Evolutionary conservation across 2,797 vertebrate species (phyloP), one percentile per base, ranked within the genome.

Genomic region (Perodicticus potto): DNA sequence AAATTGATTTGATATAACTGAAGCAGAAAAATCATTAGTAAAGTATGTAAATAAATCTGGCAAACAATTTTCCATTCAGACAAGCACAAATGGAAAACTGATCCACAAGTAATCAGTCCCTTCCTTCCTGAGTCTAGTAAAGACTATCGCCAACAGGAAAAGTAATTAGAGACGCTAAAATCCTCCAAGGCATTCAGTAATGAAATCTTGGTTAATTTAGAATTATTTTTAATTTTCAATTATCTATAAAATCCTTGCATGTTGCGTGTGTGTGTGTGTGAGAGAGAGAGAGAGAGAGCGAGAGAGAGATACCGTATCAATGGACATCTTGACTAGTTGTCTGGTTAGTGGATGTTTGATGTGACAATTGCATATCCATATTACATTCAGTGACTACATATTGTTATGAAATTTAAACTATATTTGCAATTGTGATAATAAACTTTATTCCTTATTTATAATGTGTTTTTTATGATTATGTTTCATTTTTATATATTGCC

Each of bases 11-110:
- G 89, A 49, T 91, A 76, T 80, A 96, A 92, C 53, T 89, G 93
- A 95, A 85, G 55, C 59, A 96, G 34, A 97, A 93, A 80, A 96
- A 70, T 93, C 73, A 93, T 86, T 95, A 95, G 70, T 45, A 92
- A 92, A 89, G 27, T 57, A 86, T 1, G 1, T 55, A 92, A 91
- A 93, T 70, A 94, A 91, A 95, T 94, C 59, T 96, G 78, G 59
- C 63, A 91, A 95, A 88, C 16, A 81, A 49, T 93, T 94, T 97
- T 95, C 72, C 73, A 95, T 95, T 94, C 29, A 92, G 65, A 86
- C 55, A 94, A 89, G 34, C 49, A 77, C 83, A 94, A 82, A 86
- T 89, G 61, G 59, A 86, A 81, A 97, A 88, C 19, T 45, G 86
- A 94, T 70, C 70, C 83, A 89, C 19, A 72, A 65, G 69, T 91